Percentiles rank a stretch among this genome's conserved stretches.
phyloP scores from a whole-genome alignment of 2,113 vertebrate species.

The Rhabdomys dilectus region DNA sequence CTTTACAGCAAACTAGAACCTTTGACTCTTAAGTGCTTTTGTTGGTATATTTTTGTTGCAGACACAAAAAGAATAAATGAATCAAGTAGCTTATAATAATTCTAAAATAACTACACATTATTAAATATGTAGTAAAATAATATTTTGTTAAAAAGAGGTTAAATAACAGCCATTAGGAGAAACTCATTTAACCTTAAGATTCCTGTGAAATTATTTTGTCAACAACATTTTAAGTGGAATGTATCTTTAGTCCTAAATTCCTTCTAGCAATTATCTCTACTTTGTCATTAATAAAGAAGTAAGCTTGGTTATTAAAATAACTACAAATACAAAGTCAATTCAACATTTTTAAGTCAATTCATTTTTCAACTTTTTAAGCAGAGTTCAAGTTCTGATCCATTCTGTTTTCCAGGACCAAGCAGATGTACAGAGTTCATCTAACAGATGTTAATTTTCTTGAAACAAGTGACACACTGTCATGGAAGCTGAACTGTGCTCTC shows the following conservation, averaged over 20 bases:
- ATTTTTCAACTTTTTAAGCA: not conserved
- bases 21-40: not conserved
- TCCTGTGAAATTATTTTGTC: constrained; percentile 32
- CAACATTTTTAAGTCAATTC: not conserved
- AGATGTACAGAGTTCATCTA: not conserved
- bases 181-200: constrained; percentile 44
- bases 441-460: not conserved
- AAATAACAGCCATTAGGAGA: constrained; percentile 11
- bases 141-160: constrained; percentile 38
- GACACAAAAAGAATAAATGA: not conserved
- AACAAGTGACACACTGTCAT: not conserved
- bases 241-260: not conserved
- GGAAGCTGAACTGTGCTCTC: not conserved
- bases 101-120: not conserved
- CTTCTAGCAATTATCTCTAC: not conserved
- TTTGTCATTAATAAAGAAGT: constrained; percentile 44
- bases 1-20: not conserved
- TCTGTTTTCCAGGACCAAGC: not conserved
- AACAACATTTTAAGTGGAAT: constrained; percentile 25
- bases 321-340: not conserved
- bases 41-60: not conserved
- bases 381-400: accelerated
- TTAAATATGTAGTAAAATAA: not conserved
- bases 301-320: constrained; percentile 25
- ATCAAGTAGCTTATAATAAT: not conserved